These are phyloP conservation scores for Chalcis sispes DNA, from an alignment of 2,888 invertebrate species.

Conservation along the genomic window DNA sequence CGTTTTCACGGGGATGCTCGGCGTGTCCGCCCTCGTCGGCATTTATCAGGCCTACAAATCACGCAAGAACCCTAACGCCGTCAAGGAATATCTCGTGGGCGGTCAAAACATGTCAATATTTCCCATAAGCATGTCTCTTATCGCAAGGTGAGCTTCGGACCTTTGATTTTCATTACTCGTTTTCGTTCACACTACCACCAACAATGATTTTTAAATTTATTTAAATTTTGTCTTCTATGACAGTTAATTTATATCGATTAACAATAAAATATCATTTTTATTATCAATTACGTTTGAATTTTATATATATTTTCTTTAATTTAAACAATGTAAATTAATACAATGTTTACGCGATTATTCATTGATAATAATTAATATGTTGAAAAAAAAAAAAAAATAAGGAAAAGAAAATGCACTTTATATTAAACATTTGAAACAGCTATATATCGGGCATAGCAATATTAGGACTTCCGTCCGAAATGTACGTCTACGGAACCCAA, in stretches of 20 bases:
- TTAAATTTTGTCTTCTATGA: no score
- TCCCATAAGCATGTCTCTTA: slow-evolving; percentile 86
- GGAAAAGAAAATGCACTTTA: not conserved
- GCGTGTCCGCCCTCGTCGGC: slow-evolving; percentile 82
- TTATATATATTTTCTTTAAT: slow-evolving; percentile 2
- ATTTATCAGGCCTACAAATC: slow-evolving; percentile 85
- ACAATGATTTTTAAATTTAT: no score
- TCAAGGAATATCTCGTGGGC: slow-evolving; percentile 85
- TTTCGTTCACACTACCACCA: no score
- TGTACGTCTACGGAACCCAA: slow-evolving; percentile 87
- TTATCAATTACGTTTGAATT: no score
- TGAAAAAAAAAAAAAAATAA: not conserved
- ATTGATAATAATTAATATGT: no score
- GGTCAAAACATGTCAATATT: slow-evolving; percentile 88
- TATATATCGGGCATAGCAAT: slow-evolving; percentile 86
- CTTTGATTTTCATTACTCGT: no score
- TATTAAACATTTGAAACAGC: slow-evolving; percentile 75
- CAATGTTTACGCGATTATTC: no score
- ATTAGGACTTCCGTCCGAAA: slow-evolving; percentile 85
- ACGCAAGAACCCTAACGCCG: slow-evolving; percentile 82
- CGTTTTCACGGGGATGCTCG: slow-evolving; percentile 82
- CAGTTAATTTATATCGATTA: no score
- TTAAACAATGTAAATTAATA: no score
- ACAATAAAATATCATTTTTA: no score
- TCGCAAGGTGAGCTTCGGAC: slow-evolving; percentile 81